Percentiles rank a stretch among this genome's conserved stretches.
phyloP scores from a whole-genome alignment of 2,797 vertebrate species.

The Epinephelus coioides region DNA sequence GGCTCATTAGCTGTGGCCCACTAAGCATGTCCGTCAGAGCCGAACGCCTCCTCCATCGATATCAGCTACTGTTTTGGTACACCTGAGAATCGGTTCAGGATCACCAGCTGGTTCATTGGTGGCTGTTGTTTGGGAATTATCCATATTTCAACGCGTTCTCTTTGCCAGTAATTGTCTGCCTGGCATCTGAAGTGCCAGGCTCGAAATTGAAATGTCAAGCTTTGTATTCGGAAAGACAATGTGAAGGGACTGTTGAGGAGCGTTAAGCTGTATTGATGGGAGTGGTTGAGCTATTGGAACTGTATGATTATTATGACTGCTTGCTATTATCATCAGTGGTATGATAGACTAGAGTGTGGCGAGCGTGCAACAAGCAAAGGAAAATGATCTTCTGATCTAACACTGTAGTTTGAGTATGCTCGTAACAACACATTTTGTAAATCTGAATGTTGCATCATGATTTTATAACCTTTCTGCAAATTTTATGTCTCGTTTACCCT shows the following conservation, averaged over 20 bases:
- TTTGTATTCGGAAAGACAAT: constrained; percentile 27
- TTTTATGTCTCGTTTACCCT: background rate
- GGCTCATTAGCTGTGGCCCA: constrained; percentile 57
- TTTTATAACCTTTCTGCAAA: background rate
- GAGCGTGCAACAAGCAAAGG: background rate
- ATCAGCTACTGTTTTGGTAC: constrained; percentile 13
- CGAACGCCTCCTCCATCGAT: constrained; percentile 34
- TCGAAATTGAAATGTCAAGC: constrained; percentile 69
- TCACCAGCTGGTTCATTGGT: constrained; percentile 25
- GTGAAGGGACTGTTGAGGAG: constrained; percentile 28
- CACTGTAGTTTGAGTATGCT: too few relatives aligned
- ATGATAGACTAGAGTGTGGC: background rate
- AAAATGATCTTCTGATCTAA: background rate
- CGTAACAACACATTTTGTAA: background rate
- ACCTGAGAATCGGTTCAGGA: constrained; percentile 44
- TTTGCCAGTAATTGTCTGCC: constrained; percentile 49
- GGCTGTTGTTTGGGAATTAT: constrained; percentile 41
- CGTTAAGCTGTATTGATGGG: constrained; percentile 23
- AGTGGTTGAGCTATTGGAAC: constrained; percentile 24
- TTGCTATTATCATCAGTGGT: constrained; percentile 29
- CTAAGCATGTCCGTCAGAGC: constrained; percentile 60
- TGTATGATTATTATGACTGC: constrained; percentile 22
- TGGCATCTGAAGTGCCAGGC: constrained; percentile 26
- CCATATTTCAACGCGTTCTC: constrained; percentile 38
- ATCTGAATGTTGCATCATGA: too few relatives aligned